Evolutionary conservation across 1,140 invertebrate genomes (phyloP), one percentile per base, ranked within the genome.

Genomic region (Schmidtea mediterranea): DNA sequence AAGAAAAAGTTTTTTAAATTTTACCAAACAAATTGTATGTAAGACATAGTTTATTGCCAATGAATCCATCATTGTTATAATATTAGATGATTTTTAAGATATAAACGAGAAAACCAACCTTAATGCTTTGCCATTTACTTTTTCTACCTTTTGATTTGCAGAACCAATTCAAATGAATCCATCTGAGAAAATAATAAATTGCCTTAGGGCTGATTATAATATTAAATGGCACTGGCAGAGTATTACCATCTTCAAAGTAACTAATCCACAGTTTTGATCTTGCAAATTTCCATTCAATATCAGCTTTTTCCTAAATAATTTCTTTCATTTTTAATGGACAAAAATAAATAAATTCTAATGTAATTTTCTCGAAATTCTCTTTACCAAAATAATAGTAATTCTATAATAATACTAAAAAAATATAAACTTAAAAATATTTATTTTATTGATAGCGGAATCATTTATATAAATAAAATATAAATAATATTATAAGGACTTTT

Each of bases 221-320:
- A 59, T 86, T 86, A 55, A 87, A 81, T 0, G 82, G 82, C 0
- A 80, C 75, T 1, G 82, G 81, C 0, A 86, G 72, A 0, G 78
- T 82, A 49, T 75, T 74, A 0, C 78, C 78, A 43, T 82, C 78
- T 57, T 82, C 78, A 55, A 86, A 84, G 59, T 84, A 87, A 53
- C 78, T 81, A 73, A 86, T 81, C 78, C 81, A 87, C n/a, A 87
- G 65, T 53, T 78, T 75, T 49, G 78, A 80, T 10, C 82, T 67
- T 1, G 81, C 80, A 57, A 84, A 87, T 62, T 87, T 87, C 82
- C 82, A 87, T 66, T 86, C 81, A 0, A 73, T 74, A 56, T 87
- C 81, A 9, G 80, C 74, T 54, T 79, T 69, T 74, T 81, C 77
- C 78, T 81, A 53, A 21, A 61, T 59, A 22, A 41, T 45, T 47